Conservation (phyloP, 2,888 invertebrate genomes). For the Tipula confusa region DNA sequence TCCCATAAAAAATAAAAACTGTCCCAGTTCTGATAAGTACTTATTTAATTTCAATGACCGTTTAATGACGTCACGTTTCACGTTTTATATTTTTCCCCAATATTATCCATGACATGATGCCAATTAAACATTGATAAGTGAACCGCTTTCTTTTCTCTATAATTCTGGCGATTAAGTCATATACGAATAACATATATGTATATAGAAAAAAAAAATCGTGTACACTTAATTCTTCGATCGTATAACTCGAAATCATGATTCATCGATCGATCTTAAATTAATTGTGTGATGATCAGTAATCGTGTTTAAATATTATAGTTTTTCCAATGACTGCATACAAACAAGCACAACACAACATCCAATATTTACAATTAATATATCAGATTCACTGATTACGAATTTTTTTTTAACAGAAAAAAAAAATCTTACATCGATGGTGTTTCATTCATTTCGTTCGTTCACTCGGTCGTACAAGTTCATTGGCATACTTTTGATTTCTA, state of each 20-base stretch:
- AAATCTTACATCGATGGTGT: slow-evolving; percentile 4
- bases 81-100: background rate
- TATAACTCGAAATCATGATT: background rate
- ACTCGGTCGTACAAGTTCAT: slow-evolving; percentile 37
- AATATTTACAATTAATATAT: background rate
- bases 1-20: no score
- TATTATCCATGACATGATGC: background rate
- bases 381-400: slow-evolving; percentile 3
- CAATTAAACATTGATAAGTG: background rate
- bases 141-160: slow-evolving; percentile 1
- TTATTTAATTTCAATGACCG: no score
- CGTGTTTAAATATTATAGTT: background rate
- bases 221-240: background rate
- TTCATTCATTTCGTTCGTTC: slow-evolving; percentile 33
- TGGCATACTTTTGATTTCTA: slow-evolving; percentile 36
- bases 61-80: background rate
- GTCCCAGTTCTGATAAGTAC: no score
- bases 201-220: background rate
- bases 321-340: background rate
- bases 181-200: background rate
- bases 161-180: background rate
- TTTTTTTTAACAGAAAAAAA: background rate
- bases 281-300: background rate
- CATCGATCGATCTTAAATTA: background rate
- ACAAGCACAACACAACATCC: no score